Conservation (phyloP, 2,888 invertebrate genomes). For the Onchidella celtica region DNA sequence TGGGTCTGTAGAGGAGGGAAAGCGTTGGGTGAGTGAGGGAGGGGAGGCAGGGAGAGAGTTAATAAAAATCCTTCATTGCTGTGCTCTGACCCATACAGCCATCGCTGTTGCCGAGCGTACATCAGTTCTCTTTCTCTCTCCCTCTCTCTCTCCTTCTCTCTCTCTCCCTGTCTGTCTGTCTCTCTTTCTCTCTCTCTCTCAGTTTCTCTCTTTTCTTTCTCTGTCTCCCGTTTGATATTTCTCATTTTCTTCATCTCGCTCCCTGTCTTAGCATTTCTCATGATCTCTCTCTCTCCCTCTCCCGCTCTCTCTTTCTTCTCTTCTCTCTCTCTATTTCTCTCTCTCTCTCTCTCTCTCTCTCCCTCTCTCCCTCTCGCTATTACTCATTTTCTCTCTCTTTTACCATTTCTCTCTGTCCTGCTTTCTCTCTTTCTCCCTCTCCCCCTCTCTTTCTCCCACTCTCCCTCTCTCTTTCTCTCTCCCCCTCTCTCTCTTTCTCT, state of each 20-base stretch:
- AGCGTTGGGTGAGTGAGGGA: too few relatives aligned
- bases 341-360: neutral
- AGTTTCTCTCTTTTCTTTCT: conserved; percentile 3
- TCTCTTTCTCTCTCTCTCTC: neutral
- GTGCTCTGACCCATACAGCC: too few relatives aligned
- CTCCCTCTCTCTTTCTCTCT: neutral
- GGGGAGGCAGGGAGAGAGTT: too few relatives aligned
- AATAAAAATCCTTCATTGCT: too few relatives aligned
- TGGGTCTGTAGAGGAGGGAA: too few relatives aligned
- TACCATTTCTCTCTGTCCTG: neutral
- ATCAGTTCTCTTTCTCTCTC: conserved; percentile 17
- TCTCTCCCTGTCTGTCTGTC: neutral
- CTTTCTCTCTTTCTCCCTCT: neutral
- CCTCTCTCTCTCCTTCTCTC: neutral
- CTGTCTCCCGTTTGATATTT: neutral
- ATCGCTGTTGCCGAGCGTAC: too few relatives aligned
- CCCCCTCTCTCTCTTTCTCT: neutral
- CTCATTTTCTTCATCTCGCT: neutral
- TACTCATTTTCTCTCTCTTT: neutral
- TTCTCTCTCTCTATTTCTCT: neutral
- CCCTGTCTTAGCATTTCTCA: neutral
- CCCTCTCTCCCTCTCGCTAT: neutral
- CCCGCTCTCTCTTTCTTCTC: neutral
- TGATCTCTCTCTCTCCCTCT: neutral
- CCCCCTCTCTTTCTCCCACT: neutral